Conservation (phyloP, 2,797 vertebrate genomes). For the Delichon dasypus region DNA sequence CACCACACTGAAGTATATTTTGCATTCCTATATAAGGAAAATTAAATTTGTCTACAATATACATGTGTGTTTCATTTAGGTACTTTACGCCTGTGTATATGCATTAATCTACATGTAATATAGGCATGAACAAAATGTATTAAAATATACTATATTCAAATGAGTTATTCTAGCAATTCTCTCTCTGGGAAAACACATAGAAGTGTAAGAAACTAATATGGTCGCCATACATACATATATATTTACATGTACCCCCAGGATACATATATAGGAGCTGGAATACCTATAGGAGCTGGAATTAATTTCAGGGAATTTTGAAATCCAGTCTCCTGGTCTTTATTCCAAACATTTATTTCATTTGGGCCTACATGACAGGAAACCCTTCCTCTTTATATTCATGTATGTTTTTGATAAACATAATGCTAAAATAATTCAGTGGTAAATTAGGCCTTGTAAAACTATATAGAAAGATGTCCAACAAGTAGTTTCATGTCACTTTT, state of each 20-base stretch:
- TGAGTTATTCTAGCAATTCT: not conserved
- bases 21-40: not conserved
- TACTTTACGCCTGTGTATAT: not conserved
- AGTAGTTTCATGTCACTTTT: conserved; percentile 34
- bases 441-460: not conserved
- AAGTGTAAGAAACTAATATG: not conserved
- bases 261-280: not conserved
- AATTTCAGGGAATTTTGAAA: not conserved
- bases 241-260: not conserved
- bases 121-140: not conserved
- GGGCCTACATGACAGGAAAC: not conserved
- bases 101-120: not conserved
- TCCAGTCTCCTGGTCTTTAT: not conserved
- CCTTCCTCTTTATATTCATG: not conserved
- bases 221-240: not conserved
- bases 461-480: conserved; percentile 27
- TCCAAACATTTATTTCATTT: not conserved
- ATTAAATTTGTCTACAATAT: conserved; percentile 28
- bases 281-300: not conserved
- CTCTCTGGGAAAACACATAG: not conserved
- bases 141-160: not conserved
- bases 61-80: not conserved
- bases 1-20: not conserved
- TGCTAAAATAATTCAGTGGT: not conserved
- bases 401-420: not conserved